A percentile compares a stretch with the other conserved stretches of the same genome.
Evolutionary conservation across 2,113 vertebrate genomes (phyloP).

Genomic region (Phylloscopus trochilus): DNA sequence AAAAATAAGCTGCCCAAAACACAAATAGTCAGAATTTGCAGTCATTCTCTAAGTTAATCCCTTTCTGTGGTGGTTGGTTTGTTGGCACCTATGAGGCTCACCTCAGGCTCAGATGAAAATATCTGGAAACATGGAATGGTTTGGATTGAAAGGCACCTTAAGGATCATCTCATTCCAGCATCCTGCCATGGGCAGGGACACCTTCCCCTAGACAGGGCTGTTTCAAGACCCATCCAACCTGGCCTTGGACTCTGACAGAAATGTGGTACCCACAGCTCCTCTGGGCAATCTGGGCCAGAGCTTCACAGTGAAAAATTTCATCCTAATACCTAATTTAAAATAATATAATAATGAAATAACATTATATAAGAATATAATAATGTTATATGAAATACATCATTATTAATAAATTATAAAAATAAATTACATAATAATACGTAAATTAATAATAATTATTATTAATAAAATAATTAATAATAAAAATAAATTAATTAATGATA

Average conservation of each 20-base stretch:
- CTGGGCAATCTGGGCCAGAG: background rate
- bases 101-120: background rate
- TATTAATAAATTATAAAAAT: background rate
- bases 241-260: background rate
- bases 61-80: background rate
- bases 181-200: background rate
- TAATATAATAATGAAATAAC: no score
- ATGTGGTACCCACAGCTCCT: background rate
- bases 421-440: no score
- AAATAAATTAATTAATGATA: no score
- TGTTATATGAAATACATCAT: no score
- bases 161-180: fast-evolving
- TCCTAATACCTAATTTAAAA: background rate
- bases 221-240: fast-evolving
- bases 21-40: background rate
- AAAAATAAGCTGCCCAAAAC: background rate
- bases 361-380: background rate
- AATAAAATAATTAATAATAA: background rate
- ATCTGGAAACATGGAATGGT: background rate
- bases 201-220: fast-evolving
- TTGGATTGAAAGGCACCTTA: background rate
- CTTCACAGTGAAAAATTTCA: background rate
- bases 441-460: no score
- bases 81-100: background rate
- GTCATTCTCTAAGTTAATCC: background rate